Evolutionary conservation across 2,113 vertebrate species (phyloP).

Genomic region (Larimichthys crocea): DNA sequence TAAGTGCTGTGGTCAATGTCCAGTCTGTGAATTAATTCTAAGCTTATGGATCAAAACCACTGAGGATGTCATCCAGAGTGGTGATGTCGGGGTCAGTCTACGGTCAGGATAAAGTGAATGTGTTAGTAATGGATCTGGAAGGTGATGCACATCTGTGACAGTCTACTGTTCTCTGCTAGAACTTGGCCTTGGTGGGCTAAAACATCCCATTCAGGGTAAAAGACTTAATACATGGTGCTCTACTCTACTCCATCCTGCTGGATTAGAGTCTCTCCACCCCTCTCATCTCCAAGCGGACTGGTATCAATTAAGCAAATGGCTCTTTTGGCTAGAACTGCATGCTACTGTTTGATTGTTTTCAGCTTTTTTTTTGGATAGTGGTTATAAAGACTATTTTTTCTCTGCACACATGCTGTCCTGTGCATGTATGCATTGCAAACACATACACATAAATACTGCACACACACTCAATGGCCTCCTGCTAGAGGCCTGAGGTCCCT

Average conservation of each 20-base stretch:
- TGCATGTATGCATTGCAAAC: background rate
- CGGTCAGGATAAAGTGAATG: constrained; percentile 25
- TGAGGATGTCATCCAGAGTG: constrained; percentile 10
- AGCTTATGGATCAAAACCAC: constrained; percentile 29
- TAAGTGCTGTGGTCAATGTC: background rate
- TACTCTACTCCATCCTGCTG: constrained; percentile 62
- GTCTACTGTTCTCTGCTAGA: constrained; percentile 30
- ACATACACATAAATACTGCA: background rate
- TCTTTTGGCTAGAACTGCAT: constrained; percentile 61
- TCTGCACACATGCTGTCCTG: background rate
- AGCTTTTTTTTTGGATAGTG: background rate
- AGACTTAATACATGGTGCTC: constrained; percentile 62
- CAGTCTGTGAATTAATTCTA: background rate
- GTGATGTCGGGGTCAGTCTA: background rate
- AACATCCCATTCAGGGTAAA: constrained; percentile 66
- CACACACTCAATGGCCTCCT: background rate
- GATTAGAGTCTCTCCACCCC: constrained; percentile 68
- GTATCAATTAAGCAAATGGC: constrained; percentile 77
- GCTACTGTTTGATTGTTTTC: constrained; percentile 42
- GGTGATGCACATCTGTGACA: constrained; percentile 55
- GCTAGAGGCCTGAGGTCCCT: background rate
- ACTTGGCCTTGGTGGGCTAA: constrained; percentile 53
- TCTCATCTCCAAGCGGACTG: constrained; percentile 53
- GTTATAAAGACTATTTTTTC: background rate
- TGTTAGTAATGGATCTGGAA: constrained; percentile 44